Conservation (phyloP, 2,797 vertebrate genomes). For the Pygocentrus nattereri region DNA sequence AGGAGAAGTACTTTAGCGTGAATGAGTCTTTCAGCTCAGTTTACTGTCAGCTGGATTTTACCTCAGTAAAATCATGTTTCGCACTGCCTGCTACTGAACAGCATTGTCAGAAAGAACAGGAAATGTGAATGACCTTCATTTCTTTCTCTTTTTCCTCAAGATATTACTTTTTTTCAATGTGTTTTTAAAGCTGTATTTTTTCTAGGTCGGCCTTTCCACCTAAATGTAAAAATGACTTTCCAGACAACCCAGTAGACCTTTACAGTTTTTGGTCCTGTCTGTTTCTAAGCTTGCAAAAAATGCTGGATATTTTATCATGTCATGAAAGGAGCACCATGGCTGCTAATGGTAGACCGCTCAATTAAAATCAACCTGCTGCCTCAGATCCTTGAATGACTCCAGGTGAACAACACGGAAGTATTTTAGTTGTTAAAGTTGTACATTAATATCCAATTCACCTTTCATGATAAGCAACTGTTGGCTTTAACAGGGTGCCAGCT, state of each 20-base stretch:
- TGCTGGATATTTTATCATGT: constrained; percentile 10
- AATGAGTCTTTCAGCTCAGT: constrained; percentile 32
- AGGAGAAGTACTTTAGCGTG: constrained; percentile 26
- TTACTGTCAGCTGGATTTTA: constrained; percentile 34
- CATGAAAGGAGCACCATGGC: background rate
- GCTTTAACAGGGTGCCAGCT: constrained; percentile 45
- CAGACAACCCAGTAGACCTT: background rate
- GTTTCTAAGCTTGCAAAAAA: background rate
- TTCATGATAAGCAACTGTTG: constrained; percentile 68
- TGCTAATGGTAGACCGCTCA: background rate
- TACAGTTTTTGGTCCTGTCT: background rate
- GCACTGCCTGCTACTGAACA: background rate
- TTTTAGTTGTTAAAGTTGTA: constrained; percentile 71
- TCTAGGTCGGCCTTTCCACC: background rate
- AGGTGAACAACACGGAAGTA: constrained; percentile 67
- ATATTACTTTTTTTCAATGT: background rate
- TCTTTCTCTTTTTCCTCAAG: background rate
- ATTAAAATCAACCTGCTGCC: constrained; percentile 13
- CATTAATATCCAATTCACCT: constrained; percentile 73
- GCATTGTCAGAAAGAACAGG: background rate
- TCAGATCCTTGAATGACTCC: background rate
- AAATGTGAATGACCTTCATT: constrained; percentile 4
- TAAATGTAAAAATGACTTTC: background rate
- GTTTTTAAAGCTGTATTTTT: background rate
- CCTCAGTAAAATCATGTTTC: constrained; percentile 8